Evolutionary conservation across 2,797 vertebrate genomes (phyloP).

Genomic region (Manis crassicaudata): DNA sequence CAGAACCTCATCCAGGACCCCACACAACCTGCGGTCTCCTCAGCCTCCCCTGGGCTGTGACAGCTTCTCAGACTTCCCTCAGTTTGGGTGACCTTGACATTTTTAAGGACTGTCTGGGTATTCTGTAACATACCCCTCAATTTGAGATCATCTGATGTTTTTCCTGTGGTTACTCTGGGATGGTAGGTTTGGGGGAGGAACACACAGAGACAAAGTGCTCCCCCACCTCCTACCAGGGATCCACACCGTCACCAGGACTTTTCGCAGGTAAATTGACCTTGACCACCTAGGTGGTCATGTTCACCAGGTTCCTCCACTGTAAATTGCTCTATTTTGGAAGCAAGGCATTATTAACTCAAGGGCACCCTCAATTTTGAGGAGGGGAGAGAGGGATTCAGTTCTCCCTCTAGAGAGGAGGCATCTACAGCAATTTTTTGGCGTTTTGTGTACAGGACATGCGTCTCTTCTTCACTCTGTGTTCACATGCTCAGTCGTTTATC

Average conservation of each 20-base stretch:
- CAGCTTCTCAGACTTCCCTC: background rate
- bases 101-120: no score
- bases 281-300: background rate
- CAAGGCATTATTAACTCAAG: background rate
- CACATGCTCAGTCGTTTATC: background rate
- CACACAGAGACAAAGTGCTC: background rate
- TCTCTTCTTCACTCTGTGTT: background rate
- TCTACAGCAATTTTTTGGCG: no score
- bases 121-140: background rate
- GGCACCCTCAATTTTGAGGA: background rate
- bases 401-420: background rate
- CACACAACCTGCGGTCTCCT: no score
- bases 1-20: background rate
- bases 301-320: background rate
- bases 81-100: background rate
- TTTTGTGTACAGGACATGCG: no score
- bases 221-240: rapidly evolving
- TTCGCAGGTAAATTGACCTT: background rate
- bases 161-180: background rate
- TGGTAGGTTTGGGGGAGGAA: background rate
- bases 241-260: rapidly evolving
- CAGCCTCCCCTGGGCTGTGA: background rate
- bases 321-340: background rate
- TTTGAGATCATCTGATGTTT: background rate
- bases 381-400: background rate